Evolutionary conservation across 2,888 invertebrate species (phyloP), one percentile per base, ranked within the genome.

Genomic region (Clistopyga incitator): DNA sequence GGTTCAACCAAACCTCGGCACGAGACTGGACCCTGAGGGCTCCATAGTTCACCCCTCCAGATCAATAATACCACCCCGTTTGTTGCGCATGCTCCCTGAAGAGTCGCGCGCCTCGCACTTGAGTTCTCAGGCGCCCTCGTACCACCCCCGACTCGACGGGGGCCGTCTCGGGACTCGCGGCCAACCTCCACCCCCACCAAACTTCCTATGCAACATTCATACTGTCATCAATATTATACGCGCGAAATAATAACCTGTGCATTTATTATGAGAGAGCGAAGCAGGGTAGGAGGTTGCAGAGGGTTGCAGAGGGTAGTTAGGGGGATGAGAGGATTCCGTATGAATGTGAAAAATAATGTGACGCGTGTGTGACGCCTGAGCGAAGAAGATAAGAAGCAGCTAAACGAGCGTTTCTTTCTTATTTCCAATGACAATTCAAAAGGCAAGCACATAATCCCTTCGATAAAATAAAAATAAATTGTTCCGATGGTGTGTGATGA

Each of bases 191-290:
- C 6, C 64, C 64, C 20, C 64, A 38, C 38, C 64, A 64, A 18
- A 78, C 20, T 84, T 85, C 81, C 84, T 87, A 92, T 91, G 90
- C 92, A 92, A 91, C 92, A 92, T 92, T 92, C 92, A 92, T 92
- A 90, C 88, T 89, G 89, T 90, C 92, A 93, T 93, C 90, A 92
- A 92, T 92, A 92, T 92, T 93, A 92, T 91, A 92, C 92, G 92
- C 92, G 91, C 89, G 90, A 92, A 92, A 92, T 92, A 92, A 92
- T 92, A 93, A 92, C 92, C 90, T 89, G 91, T 90, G 91, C 92
- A 92, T 92, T 92, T 91, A 90, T 92, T 91, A 92, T 90, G 86
- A 89, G 87, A 78, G 76, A 82, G 59, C 34, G 29, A 29, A 74
- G 38, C 25, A 38, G 1, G 64, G 81, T 59, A 59, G 83, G 75